Conservation (phyloP, 2,113 vertebrate species). For the Leptodactylus fuscus region DNA sequence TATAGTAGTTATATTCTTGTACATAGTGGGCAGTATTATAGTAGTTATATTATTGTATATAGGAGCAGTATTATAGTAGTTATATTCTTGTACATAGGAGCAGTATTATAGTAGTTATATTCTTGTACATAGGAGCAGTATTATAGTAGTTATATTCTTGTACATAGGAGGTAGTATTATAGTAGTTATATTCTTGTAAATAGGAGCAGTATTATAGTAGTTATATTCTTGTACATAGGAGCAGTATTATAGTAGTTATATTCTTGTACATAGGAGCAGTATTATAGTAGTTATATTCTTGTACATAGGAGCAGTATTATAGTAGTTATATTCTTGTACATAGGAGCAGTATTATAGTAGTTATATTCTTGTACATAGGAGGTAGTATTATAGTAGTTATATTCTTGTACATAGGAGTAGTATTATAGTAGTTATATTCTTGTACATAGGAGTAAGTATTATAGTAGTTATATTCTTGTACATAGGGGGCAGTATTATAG, state of each 20-base stretch:
- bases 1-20: neutral
- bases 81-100: neutral
- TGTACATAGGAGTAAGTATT: neutral
- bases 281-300: too few relatives aligned
- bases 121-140: too few relatives aligned
- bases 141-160: too few relatives aligned
- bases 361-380: neutral
- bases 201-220: too few relatives aligned
- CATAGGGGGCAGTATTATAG: too few relatives aligned
- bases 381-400: slow-evolving; percentile 11
- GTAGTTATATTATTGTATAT: neutral
- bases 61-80: too few relatives aligned
- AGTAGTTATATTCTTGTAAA: too few relatives aligned
- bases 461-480: slow-evolving; percentile 2
- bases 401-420: neutral
- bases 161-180: too few relatives aligned
- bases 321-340: neutral
- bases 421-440: slow-evolving; percentile 7
- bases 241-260: too few relatives aligned
- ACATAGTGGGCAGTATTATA: neutral
- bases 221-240: too few relatives aligned
- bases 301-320: neutral
- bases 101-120: too few relatives aligned
- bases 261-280: too few relatives aligned
- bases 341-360: neutral